Evolutionary conservation across 2,888 invertebrate species (phyloP).

Genomic region (Platyscelio sp.): DNA sequence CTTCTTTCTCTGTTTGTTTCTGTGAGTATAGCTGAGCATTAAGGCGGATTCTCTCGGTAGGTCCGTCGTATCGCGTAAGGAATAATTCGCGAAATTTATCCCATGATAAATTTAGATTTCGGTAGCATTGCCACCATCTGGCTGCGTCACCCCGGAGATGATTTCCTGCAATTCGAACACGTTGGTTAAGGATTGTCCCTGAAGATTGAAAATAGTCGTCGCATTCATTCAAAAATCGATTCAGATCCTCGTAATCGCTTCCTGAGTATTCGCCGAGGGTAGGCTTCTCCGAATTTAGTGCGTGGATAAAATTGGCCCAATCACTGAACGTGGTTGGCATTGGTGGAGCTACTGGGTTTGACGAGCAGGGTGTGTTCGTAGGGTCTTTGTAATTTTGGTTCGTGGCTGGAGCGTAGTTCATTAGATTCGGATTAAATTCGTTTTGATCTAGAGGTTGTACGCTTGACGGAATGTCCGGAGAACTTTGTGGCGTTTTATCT

Average conservation of each 20-base stretch:
- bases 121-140: constrained; percentile 31
- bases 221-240: background rate
- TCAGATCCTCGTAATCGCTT: background rate
- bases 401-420: too few species aligned
- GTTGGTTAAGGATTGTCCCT: background rate
- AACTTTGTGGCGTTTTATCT: too few species aligned
- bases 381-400: too few species aligned
- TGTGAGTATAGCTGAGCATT: constrained; percentile 20
- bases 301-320: background rate
- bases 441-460: too few species aligned
- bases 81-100: constrained; percentile 15
- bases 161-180: background rate
- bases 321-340: background rate
- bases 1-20: constrained; percentile 13
- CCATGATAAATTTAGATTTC: constrained; percentile 1
- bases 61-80: background rate
- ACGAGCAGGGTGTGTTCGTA: too few species aligned
- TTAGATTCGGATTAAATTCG: too few species aligned
- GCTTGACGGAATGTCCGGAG: too few species aligned
- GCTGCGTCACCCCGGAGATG: background rate
- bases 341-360: background rate
- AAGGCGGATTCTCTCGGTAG: background rate
- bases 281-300: background rate
- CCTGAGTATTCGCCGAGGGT: background rate
- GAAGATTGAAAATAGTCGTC: background rate